phyloP scores from a whole-genome alignment of 2,888 invertebrate species.

The Sphaerophoria taeniata region DNA sequence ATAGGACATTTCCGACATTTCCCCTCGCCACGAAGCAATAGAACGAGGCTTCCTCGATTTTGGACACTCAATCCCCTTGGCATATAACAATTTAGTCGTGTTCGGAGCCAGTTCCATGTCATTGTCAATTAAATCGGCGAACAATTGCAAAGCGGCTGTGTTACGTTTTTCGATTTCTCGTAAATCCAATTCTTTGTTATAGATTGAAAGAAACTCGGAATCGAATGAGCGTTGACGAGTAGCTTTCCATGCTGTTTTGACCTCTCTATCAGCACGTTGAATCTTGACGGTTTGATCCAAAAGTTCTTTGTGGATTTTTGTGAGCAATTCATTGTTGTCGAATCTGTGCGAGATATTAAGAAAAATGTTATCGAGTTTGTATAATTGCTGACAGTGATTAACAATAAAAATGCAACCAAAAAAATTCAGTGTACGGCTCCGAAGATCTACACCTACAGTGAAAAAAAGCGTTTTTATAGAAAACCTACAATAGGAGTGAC shows the following conservation, averaged over 20 bases:
- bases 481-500: too few species aligned
- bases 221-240: constrained; percentile 78
- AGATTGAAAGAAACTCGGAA: constrained; percentile 77
- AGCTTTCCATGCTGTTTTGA: constrained; percentile 78
- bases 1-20: constrained; percentile 76
- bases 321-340: constrained; percentile 79
- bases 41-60: constrained; percentile 78
- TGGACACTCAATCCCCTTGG: constrained; percentile 81
- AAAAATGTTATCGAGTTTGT: neutral
- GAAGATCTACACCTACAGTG: too few species aligned
- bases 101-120: constrained; percentile 78
- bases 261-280: constrained; percentile 81
- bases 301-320: constrained; percentile 80
- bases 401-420: too few species aligned
- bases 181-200: constrained; percentile 84
- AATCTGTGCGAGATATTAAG: constrained; percentile 60
- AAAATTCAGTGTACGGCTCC: too few species aligned
- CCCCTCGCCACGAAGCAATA: constrained; percentile 79
- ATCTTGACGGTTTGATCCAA: constrained; percentile 81
- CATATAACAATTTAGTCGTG: constrained; percentile 78
- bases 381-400: too few species aligned
- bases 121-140: constrained; percentile 84
- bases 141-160: constrained; percentile 84
- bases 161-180: constrained; percentile 86
- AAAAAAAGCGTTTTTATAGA: too few species aligned